Conservation (phyloP, 2,113 vertebrate genomes). For the Tyto alba region DNA sequence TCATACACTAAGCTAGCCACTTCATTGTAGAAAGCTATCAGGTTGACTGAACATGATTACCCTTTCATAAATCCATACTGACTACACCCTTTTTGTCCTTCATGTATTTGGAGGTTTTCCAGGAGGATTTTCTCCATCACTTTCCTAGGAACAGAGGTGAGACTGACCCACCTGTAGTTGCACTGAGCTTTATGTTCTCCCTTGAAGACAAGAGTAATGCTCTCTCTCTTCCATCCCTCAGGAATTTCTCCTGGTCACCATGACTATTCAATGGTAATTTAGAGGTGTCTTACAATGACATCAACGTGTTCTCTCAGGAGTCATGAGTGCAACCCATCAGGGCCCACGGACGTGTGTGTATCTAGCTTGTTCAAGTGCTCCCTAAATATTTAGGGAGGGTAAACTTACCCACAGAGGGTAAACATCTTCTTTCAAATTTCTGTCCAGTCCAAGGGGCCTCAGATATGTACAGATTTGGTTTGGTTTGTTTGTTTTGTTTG, state of each 20-base stretch:
- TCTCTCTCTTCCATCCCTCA: neutral
- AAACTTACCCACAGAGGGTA: neutral
- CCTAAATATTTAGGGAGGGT: neutral
- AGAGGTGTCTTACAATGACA: neutral
- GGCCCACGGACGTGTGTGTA: neutral
- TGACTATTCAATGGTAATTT: neutral
- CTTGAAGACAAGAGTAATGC: neutral
- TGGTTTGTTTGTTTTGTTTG: neutral
- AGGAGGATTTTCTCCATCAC: neutral
- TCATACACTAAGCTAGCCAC: neutral
- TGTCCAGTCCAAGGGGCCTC: neutral
- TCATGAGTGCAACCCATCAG: rapidly evolving
- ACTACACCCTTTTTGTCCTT: neutral
- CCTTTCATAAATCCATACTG: neutral
- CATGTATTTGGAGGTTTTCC: neutral
- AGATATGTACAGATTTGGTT: neutral
- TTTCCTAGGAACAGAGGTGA: neutral
- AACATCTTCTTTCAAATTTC: neutral
- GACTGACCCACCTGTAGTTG: neutral
- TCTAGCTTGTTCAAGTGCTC: neutral
- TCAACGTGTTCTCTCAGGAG: neutral
- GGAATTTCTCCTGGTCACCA: neutral
- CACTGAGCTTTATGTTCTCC: neutral
- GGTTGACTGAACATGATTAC: neutral
- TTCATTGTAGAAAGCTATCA: neutral